Percentiles rank a stretch among this genome's conserved stretches.
phyloP scores from a whole-genome alignment of 2,797 vertebrate species.

The Sebastes glaucus region DNA sequence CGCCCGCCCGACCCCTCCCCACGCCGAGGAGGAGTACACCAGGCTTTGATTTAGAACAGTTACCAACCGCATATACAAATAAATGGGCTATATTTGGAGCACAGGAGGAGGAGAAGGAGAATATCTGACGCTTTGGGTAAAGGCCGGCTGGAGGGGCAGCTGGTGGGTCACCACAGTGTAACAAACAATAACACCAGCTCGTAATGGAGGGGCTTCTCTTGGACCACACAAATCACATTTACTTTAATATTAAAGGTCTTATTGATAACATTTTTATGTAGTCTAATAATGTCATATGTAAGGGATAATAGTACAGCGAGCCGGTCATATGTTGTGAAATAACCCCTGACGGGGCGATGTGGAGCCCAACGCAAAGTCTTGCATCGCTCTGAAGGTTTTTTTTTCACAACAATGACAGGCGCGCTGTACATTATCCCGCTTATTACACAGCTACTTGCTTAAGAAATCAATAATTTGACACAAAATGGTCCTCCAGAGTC shows the following conservation, averaged over 20 bases:
- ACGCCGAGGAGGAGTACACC: constrained; percentile 48
- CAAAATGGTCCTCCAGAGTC: no score
- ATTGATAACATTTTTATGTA: no score
- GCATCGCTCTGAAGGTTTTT: no score
- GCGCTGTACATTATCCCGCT: no score
- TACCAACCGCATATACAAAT: constrained; percentile 87
- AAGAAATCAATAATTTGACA: no score
- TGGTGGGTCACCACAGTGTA: constrained; percentile 28
- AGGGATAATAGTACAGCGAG: no score
- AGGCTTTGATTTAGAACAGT: constrained; percentile 88
- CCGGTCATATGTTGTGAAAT: no score
- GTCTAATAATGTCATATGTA: background rate
- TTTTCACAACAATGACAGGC: no score
- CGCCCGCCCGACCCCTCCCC: constrained; percentile 35
- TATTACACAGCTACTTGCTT: no score
- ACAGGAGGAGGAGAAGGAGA: constrained; percentile 46
- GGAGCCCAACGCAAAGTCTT: no score
- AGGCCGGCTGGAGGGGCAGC: constrained; percentile 32
- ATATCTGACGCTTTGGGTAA: constrained; percentile 62
- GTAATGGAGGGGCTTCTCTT: background rate
- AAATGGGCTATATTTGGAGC: constrained; percentile 81
- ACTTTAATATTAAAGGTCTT: background rate
- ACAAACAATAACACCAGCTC: constrained; percentile 54
- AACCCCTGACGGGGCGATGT: no score
- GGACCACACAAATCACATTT: background rate